Evolutionary conservation across 2,797 vertebrate species (phyloP).

Genomic region (Cryptoprocta ferox): DNA sequence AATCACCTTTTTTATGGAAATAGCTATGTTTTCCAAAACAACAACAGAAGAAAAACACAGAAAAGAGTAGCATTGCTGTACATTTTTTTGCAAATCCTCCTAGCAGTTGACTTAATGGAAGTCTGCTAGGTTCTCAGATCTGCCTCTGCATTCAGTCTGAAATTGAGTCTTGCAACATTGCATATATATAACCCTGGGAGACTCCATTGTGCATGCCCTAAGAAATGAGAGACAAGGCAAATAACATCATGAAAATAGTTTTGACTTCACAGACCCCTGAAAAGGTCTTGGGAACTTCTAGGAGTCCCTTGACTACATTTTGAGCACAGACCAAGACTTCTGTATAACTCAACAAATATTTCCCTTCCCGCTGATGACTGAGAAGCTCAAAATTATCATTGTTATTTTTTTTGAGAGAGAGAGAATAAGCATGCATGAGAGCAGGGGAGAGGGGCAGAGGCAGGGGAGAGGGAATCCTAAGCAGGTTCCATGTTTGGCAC

Average conservation of each 20-base stretch:
- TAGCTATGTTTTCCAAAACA: slow-evolving; percentile 13
- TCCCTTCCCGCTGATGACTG: not conserved
- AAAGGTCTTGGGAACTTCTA: not conserved
- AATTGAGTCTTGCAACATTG: not conserved
- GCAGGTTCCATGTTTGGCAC: too few species aligned
- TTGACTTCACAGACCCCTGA: not conserved
- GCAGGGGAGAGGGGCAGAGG: too few species aligned
- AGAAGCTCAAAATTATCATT: not conserved
- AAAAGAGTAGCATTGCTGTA: not conserved
- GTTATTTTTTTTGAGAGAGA: too few species aligned
- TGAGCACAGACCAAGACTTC: not conserved
- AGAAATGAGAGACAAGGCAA: not conserved
- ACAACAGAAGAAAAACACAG: not conserved
- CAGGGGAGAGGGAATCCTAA: too few species aligned
- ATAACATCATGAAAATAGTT: not conserved
- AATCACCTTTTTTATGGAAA: slow-evolving; percentile 3
- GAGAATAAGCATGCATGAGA: too few species aligned
- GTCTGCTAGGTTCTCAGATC: not conserved
- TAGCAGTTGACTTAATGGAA: slow-evolving; percentile 1
- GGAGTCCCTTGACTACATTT: not conserved
- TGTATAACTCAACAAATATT: not conserved
- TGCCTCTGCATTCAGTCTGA: not conserved
- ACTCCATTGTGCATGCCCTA: not conserved
- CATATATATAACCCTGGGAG: not conserved
- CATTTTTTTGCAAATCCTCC: not conserved